phyloP scores from a whole-genome alignment of 35 echinoderm and acorn worm genomes.

The Apostichopus californicus region DNA sequence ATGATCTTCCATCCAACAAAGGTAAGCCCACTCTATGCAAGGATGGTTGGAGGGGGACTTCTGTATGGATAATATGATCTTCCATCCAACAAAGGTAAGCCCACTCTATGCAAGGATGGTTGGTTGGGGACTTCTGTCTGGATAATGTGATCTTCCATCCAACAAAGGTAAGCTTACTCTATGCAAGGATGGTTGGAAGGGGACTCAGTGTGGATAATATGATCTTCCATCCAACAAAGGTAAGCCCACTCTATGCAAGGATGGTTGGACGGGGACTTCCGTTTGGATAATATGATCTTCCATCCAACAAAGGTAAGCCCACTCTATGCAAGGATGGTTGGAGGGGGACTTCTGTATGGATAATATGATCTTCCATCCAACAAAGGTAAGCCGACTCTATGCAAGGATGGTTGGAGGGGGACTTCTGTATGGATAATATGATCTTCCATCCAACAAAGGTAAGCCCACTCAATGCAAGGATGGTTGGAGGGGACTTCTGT shows the following conservation, averaged over 20 bases:
- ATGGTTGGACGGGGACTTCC: too few relatives aligned
- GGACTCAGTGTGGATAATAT: conserved; percentile 98
- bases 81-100: conserved; percentile 84
- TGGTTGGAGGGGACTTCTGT: too few relatives aligned
- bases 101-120: too few relatives aligned
- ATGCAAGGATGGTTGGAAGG: not conserved
- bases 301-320: conserved; percentile 78
- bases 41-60: too few relatives aligned
- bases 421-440: conserved; percentile 97
- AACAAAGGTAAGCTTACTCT: conserved; percentile 55
- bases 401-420: not conserved
- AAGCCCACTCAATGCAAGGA: not conserved
- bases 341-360: too few relatives aligned
- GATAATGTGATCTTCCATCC: conserved; percentile 98
- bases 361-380: conserved; percentile 96
- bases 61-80: conserved; percentile 98
- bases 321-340: not conserved
- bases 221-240: conserved; percentile 91
- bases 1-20: conserved; percentile 92
- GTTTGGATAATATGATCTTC: conserved; percentile 97
- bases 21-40: conserved; percentile 23
- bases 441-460: conserved; percentile 94
- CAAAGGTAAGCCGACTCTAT: conserved; percentile 46
- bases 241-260: not conserved
- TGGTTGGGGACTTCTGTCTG: too few relatives aligned